These are phyloP conservation scores for Philereme vetulata DNA, from an alignment of 2,888 invertebrate species.

Conservation along the genomic window DNA sequence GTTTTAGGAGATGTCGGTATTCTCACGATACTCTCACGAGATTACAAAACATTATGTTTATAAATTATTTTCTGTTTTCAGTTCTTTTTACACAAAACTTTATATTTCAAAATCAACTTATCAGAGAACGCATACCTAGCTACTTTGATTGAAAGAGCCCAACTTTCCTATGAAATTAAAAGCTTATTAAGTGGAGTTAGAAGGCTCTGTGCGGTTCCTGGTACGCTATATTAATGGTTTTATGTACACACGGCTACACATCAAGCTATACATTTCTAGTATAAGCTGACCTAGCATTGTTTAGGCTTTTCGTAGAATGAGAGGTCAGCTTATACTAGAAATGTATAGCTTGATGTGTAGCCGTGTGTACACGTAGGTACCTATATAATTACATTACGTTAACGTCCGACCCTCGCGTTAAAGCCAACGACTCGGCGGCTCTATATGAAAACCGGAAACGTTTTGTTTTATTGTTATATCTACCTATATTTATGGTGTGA, in stretches of 20 bases:
- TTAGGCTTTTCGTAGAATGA: no score
- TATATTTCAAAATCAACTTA: no score
- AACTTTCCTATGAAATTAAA: conserved; percentile 6
- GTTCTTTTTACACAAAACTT: no score
- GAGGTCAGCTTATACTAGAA: no score
- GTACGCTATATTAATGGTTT: conserved; percentile 25
- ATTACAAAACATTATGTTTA: no score
- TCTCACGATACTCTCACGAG: no score
- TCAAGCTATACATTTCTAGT: no score
- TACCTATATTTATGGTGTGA: conserved; percentile 52
- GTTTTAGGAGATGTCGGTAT: no score
- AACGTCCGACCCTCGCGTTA: conserved; percentile 65
- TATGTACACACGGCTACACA: no score
- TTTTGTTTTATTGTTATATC: conserved; percentile 72
- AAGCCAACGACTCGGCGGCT: conserved; percentile 63
- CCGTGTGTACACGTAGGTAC: conserved; percentile 32
- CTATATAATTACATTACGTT: conserved; percentile 59
- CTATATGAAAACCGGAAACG: conserved; percentile 64
- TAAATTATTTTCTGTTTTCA: no score
- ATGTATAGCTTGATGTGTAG: no score
- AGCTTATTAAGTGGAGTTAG: conserved; percentile 21
- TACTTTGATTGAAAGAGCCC: background rate
- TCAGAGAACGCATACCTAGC: background rate
- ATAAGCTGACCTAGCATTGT: no score
- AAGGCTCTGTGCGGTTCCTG: conserved; percentile 21